Conservation (phyloP, 2,113 vertebrate genomes). For the Galemys pyrenaicus region DNA sequence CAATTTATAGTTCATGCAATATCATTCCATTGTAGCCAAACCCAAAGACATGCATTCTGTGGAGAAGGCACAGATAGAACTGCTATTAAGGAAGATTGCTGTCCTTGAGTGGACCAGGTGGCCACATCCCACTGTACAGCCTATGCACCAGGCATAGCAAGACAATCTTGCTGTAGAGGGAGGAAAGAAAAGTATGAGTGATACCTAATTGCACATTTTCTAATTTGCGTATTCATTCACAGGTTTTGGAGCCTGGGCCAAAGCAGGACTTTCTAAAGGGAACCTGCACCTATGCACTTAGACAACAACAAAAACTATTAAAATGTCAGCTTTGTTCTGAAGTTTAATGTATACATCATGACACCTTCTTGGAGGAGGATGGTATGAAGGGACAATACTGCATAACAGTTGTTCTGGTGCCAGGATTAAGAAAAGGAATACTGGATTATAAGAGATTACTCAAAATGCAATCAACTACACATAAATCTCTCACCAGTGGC, state of each 20-base stretch:
- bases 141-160: constrained; percentile 77
- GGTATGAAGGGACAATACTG: constrained; percentile 78
- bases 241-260: constrained; percentile 79
- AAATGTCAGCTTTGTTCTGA: constrained; percentile 82
- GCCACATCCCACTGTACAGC: constrained; percentile 79
- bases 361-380: constrained; percentile 81
- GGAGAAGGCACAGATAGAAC: constrained; percentile 89
- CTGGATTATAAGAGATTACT: constrained; percentile 66
- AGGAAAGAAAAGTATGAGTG: constrained; percentile 45
- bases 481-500: constrained; percentile 94
- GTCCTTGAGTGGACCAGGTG: constrained; percentile 78
- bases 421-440: constrained; percentile 78
- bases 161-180: constrained; percentile 52
- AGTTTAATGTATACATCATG: constrained; percentile 80
- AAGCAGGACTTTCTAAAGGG: constrained; percentile 76
- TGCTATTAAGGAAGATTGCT: constrained; percentile 83
- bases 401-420: constrained; percentile 83
- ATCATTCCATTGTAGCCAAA: constrained; percentile 80
- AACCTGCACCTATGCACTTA: constrained; percentile 74
- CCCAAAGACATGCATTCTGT: constrained; percentile 85
- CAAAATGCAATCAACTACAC: constrained; percentile 89
- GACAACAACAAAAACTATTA: constrained; percentile 62
- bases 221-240: constrained; percentile 77
- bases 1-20: constrained; percentile 79
- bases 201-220: constrained; percentile 82